Conservation (phyloP, 2,888 invertebrate genomes). For the Microctonus aethiopoides region DNA sequence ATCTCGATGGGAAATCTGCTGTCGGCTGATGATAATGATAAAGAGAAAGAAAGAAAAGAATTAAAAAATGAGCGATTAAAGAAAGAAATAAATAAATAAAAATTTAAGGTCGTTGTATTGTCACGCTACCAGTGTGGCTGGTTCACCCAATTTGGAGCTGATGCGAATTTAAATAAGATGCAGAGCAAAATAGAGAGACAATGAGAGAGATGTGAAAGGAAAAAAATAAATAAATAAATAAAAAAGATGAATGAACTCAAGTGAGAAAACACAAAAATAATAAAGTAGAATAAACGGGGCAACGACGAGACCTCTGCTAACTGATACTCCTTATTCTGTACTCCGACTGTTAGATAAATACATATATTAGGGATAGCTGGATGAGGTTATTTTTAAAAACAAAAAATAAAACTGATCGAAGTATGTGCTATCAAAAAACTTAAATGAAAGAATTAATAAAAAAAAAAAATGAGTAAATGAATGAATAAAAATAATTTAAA, state of each 20-base stretch:
- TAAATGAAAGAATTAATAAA: neutral
- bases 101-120: conserved; percentile 31
- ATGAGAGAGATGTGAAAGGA: conserved; percentile 11
- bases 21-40: conserved; percentile 40
- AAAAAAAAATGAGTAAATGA: conserved; percentile 24
- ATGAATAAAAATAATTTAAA: neutral
- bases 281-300: conserved; percentile 34
- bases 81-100: conserved; percentile 22
- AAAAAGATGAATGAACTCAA: conserved; percentile 3
- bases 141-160: neutral
- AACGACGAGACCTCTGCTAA: conserved; percentile 31
- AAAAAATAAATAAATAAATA: conserved; percentile 33
- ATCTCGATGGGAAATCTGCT: conserved; percentile 52
- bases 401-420: conserved; percentile 30
- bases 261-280: neutral
- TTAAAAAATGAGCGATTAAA: conserved; percentile 36
- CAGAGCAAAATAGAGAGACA: conserved; percentile 4
- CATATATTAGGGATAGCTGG: conserved; percentile 41
- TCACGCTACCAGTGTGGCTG: neutral
- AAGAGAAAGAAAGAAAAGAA: conserved; percentile 25
- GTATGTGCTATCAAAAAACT: conserved; percentile 16
- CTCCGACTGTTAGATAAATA: conserved; percentile 35
- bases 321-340: conserved; percentile 29
- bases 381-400: conserved; percentile 43
- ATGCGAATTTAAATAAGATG: conserved; percentile 20